These are phyloP conservation scores for Bovichtus diacanthus DNA, from an alignment of 2,797 vertebrate species.

Conservation along the genomic window DNA sequence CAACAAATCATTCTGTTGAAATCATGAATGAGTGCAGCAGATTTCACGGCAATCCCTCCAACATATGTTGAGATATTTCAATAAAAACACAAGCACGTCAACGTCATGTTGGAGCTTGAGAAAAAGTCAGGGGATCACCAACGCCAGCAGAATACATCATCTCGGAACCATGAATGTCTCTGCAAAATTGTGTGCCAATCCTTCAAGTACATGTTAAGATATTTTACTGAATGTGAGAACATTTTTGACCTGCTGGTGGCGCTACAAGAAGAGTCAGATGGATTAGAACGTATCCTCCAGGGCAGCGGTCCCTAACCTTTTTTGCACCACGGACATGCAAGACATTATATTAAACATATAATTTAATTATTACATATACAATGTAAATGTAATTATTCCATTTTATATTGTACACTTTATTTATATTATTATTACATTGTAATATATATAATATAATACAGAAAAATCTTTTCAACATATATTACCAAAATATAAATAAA, in stretches of 20 bases:
- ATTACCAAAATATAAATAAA: too few relatives aligned
- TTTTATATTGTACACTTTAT: too few relatives aligned
- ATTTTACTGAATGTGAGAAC: neutral
- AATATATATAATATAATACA: too few relatives aligned
- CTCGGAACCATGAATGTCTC: neutral
- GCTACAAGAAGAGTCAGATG: neutral
- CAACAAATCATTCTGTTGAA: neutral
- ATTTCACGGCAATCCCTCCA: neutral
- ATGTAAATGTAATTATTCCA: too few relatives aligned
- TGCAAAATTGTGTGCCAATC: neutral
- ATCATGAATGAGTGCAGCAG: neutral
- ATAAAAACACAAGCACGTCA: neutral
- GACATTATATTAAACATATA: too few relatives aligned
- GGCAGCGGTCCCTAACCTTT: too few relatives aligned
- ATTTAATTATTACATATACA: too few relatives aligned
- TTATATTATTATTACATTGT: too few relatives aligned
- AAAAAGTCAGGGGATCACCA: neutral
- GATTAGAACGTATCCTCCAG: neutral
- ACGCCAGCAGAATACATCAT: neutral
- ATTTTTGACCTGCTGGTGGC: neutral
- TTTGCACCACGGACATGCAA: too few relatives aligned
- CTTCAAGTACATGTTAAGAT: neutral
- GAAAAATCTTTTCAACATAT: too few relatives aligned
- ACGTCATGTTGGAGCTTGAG: neutral
- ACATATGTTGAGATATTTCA: neutral